Evolutionary conservation across 2,888 invertebrate species (phyloP), one percentile per base, ranked within the genome.

Genomic region (Crocallis elinguaria): DNA sequence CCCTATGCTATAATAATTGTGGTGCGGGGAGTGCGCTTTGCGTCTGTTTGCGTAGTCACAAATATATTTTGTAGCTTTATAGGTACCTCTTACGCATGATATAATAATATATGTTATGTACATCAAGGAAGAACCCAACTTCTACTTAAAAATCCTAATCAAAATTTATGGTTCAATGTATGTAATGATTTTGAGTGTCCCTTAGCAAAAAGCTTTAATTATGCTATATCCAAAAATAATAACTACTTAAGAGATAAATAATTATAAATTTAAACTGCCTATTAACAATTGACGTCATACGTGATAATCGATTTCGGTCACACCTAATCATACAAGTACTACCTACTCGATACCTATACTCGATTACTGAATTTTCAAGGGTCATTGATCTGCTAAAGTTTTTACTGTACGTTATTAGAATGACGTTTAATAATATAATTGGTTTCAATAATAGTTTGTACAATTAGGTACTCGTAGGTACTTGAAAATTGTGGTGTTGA

Each of bases 261-360:
- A 30, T 46, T 17, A 52, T 42, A 36, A 36, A 37, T 53, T 53
- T 39, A 35, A 39, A 9, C 25, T 25, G 25, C 37, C 57, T 53
- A 43, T 27, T 27, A 35, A 35, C 39, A n/a, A 56, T 56, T 65
- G 65, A 63, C 65, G 65, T 65, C 65, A 65, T 14, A 35, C 11
- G 38, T 35, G 44, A 55, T 63, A 57, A 61, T 56, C 43, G 49
- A 3, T 33, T 33, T 44, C 37, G 33, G 17, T 39, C 44, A 29
- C 41, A 33, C 32, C 27, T 44, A 25, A 25, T 25, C 25, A 1
- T n/a, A 25, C 1, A n/a, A n/a, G n/a, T n/a, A n/a, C n/a, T n/a
- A n/a, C n/a, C n/a, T n/a, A n/a, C n/a, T n/a, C n/a, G n/a, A n/a
- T n/a, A n/a, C n/a, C n/a, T n/a, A 36, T 37, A 30, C 12, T 21